A percentile compares a stretch with the other conserved stretches of the same genome.
These are phyloP conservation scores for Pogona vitticeps DNA, from an alignment of 2,113 vertebrate species.

Conservation along the genomic window DNA sequence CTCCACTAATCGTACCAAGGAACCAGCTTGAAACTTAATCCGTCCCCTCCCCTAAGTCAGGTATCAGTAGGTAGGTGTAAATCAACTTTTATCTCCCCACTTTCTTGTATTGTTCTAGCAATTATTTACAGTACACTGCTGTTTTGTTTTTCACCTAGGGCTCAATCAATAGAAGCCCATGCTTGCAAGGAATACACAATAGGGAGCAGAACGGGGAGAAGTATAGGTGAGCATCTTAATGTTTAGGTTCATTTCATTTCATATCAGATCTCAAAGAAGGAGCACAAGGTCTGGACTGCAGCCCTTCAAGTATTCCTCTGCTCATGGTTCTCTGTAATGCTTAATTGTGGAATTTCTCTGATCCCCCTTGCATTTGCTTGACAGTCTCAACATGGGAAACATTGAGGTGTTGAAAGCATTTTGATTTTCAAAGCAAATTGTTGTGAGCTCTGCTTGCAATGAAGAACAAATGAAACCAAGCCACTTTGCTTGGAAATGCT, in stretches of 20 bases:
- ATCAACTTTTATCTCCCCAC: not conserved
- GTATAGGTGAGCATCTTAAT: not conserved
- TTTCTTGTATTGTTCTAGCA: not conserved
- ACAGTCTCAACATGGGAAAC: not conserved
- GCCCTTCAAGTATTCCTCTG: not conserved
- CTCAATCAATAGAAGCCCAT: not conserved
- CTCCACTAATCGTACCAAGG: too few species aligned
- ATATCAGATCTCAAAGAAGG: not conserved
- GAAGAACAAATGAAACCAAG: not conserved
- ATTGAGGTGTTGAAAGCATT: not conserved
- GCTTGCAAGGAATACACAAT: not conserved
- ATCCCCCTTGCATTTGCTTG: not conserved
- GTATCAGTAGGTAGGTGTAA: not conserved
- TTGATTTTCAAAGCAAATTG: not conserved
- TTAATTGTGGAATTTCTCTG: not conserved
- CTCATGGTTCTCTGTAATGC: not conserved
- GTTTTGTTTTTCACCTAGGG: not conserved
- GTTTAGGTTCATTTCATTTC: not conserved
- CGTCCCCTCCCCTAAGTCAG: too few species aligned
- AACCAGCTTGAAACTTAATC: too few species aligned
- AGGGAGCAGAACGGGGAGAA: not conserved
- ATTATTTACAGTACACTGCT: slow-evolving; percentile 1
- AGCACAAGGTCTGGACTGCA: not conserved
- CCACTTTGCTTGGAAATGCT: not conserved
- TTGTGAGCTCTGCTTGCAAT: not conserved